A percentile compares a stretch with the other conserved stretches of the same genome.
Evolutionary conservation across 2,797 vertebrate species (phyloP).

Genomic region (Schizopygopsis malacanthus): DNA sequence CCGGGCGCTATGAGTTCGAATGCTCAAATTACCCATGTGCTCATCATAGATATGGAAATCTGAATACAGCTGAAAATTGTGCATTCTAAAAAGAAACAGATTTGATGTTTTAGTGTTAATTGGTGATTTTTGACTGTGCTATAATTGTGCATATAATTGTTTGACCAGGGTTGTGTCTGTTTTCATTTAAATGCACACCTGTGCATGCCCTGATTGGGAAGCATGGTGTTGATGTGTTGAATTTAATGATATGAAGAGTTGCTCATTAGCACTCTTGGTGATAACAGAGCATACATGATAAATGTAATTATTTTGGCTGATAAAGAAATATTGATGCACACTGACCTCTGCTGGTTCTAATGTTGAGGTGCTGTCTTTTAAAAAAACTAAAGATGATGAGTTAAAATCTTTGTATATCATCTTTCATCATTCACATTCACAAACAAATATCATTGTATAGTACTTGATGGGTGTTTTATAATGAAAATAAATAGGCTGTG

Average conservation of each 20-base stretch:
- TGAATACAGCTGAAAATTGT: neutral
- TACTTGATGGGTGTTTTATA: neutral
- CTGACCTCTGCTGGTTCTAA: constrained; percentile 69
- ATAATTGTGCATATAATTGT: neutral
- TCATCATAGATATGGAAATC: neutral
- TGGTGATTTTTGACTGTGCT: neutral
- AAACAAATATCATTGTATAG: neutral
- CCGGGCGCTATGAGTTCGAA: constrained; percentile 1
- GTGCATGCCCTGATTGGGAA: neutral
- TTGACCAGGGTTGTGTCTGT: neutral
- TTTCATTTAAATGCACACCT: neutral
- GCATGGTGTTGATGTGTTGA: neutral
- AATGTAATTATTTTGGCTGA: neutral
- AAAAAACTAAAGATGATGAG: neutral
- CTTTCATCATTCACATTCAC: neutral
- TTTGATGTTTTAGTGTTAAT: neutral
- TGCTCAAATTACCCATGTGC: constrained; percentile 3
- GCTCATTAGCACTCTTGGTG: neutral
- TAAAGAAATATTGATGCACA: constrained; percentile 45
- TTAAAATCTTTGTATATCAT: neutral
- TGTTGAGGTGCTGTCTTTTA: neutral
- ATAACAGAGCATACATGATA: neutral
- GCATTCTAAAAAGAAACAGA: neutral
- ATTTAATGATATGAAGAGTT: neutral
- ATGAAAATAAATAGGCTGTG: neutral